Base-by-base conservation (phyloP, 2,888 invertebrate genomes). In the Andrena hattorfiana region DNA sequence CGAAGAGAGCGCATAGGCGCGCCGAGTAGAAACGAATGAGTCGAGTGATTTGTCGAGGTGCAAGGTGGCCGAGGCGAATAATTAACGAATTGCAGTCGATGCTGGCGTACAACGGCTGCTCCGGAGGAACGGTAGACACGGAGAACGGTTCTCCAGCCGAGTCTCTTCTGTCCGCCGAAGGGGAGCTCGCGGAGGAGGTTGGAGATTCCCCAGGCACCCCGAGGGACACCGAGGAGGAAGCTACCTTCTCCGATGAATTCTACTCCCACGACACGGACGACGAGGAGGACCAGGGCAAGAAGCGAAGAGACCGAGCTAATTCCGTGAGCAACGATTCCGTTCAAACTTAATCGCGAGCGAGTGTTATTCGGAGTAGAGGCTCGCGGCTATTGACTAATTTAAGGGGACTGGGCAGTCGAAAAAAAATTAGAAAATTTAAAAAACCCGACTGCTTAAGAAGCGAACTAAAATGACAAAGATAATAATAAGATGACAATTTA, bases 241-340 rank as follows among this genome's bases (percentile, higher is more conserved):
- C 95, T 64, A 94, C 94, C 10, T 91, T 97, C 87, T 96, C 96
- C 35, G 97, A 97, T 69, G 97, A 97, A 87, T 96, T 97, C 87
- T 97, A 97, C 48, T 95, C 97, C 0, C 96, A 96, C 23, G 97
- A 97, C 89, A 97, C 97, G 68, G 97, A 97, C 86, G 97, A 97
- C 70, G 97, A 97, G n/a, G 95, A 95, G 90, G 94, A 89, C 83
- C 94, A 91, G 74, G 89, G 77, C 79, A 93, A 88, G 84, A 90
- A 92, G 51, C 91, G 92, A 72, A 92, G 90, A 87, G 94, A 89
- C 80, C 93, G 87, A 3, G 75, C 87, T 8, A 89, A 86, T 74
- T 90, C 90, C 71, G 92, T 92, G 87, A 90, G 90, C 70, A 35
- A 63, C 48, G 42, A 42, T 69, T n/a, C 20, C 8, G 26, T 28